Evolutionary conservation across 2,888 invertebrate species (phyloP).

Genomic region (Imbricaverruca yamaguchii): DNA sequence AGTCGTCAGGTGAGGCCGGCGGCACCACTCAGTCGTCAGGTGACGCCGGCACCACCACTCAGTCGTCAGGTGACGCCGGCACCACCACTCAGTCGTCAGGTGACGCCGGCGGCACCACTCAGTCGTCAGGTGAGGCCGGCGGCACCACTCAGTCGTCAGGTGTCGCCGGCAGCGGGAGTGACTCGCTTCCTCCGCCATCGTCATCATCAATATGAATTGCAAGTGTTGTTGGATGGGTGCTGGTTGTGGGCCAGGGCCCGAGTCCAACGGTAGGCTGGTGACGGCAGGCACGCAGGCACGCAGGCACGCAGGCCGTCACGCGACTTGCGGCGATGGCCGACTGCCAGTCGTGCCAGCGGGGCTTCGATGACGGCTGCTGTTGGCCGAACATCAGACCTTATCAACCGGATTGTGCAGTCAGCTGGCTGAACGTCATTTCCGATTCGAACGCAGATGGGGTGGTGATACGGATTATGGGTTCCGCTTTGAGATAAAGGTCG

Average conservation of each 20-base stretch:
- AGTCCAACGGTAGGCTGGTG: no score
- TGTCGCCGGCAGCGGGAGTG: neutral
- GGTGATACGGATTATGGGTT: neutral
- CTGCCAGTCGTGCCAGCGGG: no score
- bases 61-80: neutral
- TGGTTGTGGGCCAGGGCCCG: no score
- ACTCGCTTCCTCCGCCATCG: neutral
- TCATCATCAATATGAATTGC: conserved; percentile 13
- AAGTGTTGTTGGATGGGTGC: neutral
- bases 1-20: no score
- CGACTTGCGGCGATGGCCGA: no score
- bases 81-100: no score
- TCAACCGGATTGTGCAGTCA: neutral
- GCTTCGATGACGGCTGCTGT: neutral
- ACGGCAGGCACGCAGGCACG: no score
- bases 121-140: neutral
- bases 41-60: neutral
- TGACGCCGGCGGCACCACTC: neutral
- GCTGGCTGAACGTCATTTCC: neutral
- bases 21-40: neutral
- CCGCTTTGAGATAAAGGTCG: neutral
- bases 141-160: neutral
- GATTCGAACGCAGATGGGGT: neutral
- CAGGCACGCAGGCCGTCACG: no score
- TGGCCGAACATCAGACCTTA: neutral